Base-by-base conservation (phyloP, 2,888 invertebrate species). In the Agrotis ipsilon region DNA sequence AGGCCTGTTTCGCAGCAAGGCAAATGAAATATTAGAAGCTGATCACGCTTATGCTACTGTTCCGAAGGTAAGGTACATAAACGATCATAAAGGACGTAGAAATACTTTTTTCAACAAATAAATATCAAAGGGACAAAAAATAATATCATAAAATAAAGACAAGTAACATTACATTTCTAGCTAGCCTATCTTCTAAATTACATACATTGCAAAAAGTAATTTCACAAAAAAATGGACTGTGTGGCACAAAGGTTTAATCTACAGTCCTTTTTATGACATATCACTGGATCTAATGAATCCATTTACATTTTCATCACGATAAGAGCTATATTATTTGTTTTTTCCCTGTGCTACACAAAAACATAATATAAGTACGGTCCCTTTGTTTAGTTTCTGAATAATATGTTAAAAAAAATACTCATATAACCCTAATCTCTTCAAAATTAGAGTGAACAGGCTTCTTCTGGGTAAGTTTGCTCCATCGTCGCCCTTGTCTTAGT, bases 281-380 rank as follows among this genome's bases (percentile, higher is more conserved):
- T 59, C 54, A 19, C 57, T 18, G 43, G 65, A 78, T 70, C 62
- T 65, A 65, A 70, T 55, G 62, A 60, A 24, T 57, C 67, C 75
- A 84, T 83, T 84, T 72, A 76, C 78, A 83, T 81, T 85, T 75
- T 80, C 72, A 78, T 85, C 68, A 68, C 51, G 78, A 83, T 82
- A 80, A 80, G 45, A 80, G 75, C 59, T 43, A 68, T 64, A 75
- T 71, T 73, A 76, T 80, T 74, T 83, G 72, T 78, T 67, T 72
- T 21, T 70, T n/a, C 11, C 1, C 24, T 6, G 51, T 45, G n/a
- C 65, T 46, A 7, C 3, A 52, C 61, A 39, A 43, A 13, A 74
- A 62, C n/a, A 45, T 48, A 62, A 54, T n/a, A 62, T n/a, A 43
- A 39, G 9, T 5, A 39, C 39, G 13, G 43, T 58, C 18, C 7